These are phyloP conservation scores for Amblyopsis hoosieri DNA, from an alignment of 2,797 vertebrate genomes.

Conservation along the genomic window DNA sequence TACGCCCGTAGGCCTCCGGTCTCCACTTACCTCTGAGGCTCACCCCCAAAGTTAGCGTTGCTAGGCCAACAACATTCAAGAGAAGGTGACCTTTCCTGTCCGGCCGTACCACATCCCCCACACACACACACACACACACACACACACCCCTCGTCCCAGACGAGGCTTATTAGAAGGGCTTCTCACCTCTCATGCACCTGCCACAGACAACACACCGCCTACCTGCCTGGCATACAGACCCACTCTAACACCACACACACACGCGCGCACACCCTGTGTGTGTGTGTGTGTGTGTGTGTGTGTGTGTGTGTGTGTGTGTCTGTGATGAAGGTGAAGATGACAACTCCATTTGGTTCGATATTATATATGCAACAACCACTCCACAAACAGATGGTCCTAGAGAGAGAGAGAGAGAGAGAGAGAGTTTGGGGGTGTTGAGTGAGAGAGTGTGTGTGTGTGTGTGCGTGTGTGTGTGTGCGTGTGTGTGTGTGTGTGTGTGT, in stretches of 20 bases:
- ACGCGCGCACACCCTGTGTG: constrained; percentile 10
- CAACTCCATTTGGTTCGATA: constrained; percentile 56
- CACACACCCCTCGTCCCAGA: neutral
- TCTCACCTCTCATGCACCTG: constrained; percentile 56
- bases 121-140: neutral
- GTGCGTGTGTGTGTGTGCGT: no score
- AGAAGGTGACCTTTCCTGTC: constrained; percentile 68
- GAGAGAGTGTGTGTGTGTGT: neutral
- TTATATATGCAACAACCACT: constrained; percentile 42
- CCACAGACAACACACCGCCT: constrained; percentile 36
- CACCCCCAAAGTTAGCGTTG: constrained; percentile 14
- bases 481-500: neutral
- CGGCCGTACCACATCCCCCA: neutral
- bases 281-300: constrained; percentile 26
- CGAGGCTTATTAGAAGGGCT: constrained; percentile 7
- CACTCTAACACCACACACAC: neutral
- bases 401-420: neutral
- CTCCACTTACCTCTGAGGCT: constrained; percentile 30
- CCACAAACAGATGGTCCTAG: constrained; percentile 51
- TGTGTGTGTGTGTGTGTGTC: constrained; percentile 12
- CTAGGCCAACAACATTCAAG: constrained; percentile 32
- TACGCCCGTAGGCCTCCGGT: neutral
- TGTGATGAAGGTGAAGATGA: constrained; percentile 38
- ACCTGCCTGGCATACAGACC: constrained; percentile 16
- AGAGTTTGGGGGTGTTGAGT: neutral